Conservation (phyloP, 2,888 invertebrate species). For the Plebejus argus region DNA sequence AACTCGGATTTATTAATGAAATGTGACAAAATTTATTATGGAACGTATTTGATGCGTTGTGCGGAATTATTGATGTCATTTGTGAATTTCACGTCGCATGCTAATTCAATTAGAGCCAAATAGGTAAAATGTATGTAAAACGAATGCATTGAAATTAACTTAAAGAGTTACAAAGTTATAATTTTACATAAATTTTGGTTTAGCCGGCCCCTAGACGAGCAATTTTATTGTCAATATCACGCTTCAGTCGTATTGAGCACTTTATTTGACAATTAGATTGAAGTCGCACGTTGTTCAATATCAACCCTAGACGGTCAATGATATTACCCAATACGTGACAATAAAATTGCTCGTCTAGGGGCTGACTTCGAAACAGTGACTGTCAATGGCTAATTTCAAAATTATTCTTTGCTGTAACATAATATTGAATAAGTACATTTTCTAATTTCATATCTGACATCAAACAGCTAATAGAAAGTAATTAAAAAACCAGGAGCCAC, state of each 20-base stretch:
- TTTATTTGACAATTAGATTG: too few relatives aligned
- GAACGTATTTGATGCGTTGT: conserved; percentile 45
- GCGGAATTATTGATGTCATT: conserved; percentile 38
- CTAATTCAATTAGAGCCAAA: conserved; percentile 9
- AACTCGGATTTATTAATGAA: conserved; percentile 72
- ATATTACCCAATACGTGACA: too few relatives aligned
- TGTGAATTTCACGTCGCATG: conserved; percentile 13
- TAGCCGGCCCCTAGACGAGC: too few relatives aligned
- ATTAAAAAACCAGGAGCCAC: conserved; percentile 3
- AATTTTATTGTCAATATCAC: too few relatives aligned
- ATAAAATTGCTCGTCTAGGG: too few relatives aligned
- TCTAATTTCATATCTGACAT: background rate
- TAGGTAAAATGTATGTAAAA: conserved; percentile 1
- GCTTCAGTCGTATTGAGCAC: too few relatives aligned
- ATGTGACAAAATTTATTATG: conserved; percentile 59
- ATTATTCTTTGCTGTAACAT: background rate
- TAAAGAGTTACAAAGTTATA: too few relatives aligned
- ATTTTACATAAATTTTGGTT: too few relatives aligned
- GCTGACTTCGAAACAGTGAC: too few relatives aligned
- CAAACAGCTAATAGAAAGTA: background rate
- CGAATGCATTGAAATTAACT: background rate
- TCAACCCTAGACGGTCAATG: too few relatives aligned
- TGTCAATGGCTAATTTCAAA: too few relatives aligned
- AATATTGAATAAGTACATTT: background rate
- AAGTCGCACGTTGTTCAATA: too few relatives aligned